These are phyloP conservation scores for Crambe crambe DNA, from an alignment of 37 sponge, comb jelly and placozoan genomes.

Conservation along the genomic window DNA sequence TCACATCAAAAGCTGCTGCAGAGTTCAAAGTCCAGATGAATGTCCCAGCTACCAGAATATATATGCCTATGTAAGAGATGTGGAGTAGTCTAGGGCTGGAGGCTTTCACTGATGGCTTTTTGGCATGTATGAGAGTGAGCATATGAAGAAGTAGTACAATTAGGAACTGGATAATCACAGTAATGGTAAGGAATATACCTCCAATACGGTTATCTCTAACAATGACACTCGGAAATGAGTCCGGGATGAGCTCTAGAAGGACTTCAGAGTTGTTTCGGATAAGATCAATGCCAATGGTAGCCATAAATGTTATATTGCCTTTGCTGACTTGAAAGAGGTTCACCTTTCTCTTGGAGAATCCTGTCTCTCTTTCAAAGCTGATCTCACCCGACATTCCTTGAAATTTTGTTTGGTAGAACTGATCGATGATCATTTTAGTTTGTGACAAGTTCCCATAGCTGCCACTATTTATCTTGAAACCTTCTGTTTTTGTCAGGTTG, in stretches of 20 bases:
- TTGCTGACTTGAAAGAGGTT: background rate
- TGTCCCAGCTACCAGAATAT: background rate
- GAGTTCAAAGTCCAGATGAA: background rate
- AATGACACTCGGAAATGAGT: background rate
- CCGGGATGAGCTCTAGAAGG: background rate
- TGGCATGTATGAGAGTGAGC: background rate
- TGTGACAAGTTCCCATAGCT: background rate
- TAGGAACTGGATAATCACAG: background rate
- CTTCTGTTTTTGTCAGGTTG: conserved; percentile 1
- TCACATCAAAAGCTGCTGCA: background rate
- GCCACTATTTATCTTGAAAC: background rate
- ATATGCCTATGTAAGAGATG: background rate
- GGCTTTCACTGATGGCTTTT: background rate
- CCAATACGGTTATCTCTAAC: background rate
- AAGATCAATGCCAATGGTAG: background rate
- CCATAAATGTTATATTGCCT: background rate
- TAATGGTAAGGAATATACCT: background rate
- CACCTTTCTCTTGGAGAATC: background rate
- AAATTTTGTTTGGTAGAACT: conserved; percentile 7
- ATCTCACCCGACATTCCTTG: conserved; percentile 18
- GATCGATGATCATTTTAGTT: background rate
- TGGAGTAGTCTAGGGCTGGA: background rate
- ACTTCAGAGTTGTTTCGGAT: background rate
- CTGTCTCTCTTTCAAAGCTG: background rate
- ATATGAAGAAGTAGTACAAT: background rate